Evolutionary conservation across 2,797 vertebrate genomes (phyloP).

Genomic region (Pipistrellus nathusii): DNA sequence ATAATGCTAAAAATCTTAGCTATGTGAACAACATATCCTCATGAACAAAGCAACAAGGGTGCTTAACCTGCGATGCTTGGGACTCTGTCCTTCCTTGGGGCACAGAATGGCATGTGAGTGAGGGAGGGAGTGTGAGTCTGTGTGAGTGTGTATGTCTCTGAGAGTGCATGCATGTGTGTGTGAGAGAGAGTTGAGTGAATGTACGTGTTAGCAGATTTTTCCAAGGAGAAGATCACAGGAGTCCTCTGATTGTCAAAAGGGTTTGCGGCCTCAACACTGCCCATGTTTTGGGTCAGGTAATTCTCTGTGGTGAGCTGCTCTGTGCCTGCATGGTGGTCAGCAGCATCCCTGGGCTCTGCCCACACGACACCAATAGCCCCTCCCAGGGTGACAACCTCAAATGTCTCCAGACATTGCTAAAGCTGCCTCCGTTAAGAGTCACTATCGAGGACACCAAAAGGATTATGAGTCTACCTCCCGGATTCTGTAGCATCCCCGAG

Average conservation of each 20-base stretch:
- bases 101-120: neutral
- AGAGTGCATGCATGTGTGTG: too few species aligned
- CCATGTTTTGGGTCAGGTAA: neutral
- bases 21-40: neutral
- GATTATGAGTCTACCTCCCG: neutral
- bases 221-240: neutral
- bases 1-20: neutral
- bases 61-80: neutral
- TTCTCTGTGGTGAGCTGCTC: neutral
- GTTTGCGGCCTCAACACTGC: neutral
- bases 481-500: neutral
- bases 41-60: neutral
- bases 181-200: neutral
- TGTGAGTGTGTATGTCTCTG: too few species aligned
- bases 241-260: neutral
- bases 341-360: neutral
- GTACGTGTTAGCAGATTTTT: neutral
- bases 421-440: neutral
- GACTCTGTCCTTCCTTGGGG: neutral
- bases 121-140: neutral
- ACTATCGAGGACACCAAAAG: neutral
- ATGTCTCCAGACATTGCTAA: neutral
- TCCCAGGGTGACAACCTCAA: neutral
- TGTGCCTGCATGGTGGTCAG: accelerated
- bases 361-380: neutral